These are phyloP conservation scores for Pitangus sulphuratus DNA, from an alignment of 2,797 vertebrate species.

Conservation along the genomic window DNA sequence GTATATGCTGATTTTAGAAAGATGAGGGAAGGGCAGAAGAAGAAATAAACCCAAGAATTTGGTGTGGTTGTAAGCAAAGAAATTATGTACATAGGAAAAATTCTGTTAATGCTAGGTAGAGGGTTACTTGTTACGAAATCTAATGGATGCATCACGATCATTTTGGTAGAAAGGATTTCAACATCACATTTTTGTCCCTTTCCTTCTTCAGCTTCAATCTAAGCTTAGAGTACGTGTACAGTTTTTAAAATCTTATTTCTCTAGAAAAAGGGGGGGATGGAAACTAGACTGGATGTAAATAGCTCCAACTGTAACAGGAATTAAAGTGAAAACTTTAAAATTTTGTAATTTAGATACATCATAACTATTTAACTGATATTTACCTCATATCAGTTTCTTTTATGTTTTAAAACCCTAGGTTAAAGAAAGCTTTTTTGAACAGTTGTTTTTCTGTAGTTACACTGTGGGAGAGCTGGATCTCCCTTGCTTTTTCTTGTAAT, in stretches of 20 bases:
- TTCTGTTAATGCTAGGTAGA: background rate
- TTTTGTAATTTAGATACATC: background rate
- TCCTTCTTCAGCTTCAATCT: background rate
- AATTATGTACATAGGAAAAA: background rate
- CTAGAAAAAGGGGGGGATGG: accelerated
- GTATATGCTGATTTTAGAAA: background rate
- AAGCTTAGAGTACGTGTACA: background rate
- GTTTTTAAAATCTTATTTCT: background rate
- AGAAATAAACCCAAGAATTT: background rate
- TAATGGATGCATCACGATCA: background rate
- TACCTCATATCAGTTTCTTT: background rate
- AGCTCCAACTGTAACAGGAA: background rate
- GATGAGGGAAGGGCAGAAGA: background rate
- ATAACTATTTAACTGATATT: background rate
- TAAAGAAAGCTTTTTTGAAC: background rate
- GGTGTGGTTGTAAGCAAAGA: background rate
- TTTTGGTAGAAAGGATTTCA: background rate
- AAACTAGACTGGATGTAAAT: background rate
- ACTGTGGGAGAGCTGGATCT: background rate
- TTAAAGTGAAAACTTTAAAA: background rate
- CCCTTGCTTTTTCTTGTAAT: background rate
- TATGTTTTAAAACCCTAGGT: background rate
- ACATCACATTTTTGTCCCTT: background rate
- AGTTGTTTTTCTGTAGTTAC: background rate
- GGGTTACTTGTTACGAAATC: background rate